Conservation (phyloP, 2,797 vertebrate species). For the Melanotaenia pygmaea region DNA sequence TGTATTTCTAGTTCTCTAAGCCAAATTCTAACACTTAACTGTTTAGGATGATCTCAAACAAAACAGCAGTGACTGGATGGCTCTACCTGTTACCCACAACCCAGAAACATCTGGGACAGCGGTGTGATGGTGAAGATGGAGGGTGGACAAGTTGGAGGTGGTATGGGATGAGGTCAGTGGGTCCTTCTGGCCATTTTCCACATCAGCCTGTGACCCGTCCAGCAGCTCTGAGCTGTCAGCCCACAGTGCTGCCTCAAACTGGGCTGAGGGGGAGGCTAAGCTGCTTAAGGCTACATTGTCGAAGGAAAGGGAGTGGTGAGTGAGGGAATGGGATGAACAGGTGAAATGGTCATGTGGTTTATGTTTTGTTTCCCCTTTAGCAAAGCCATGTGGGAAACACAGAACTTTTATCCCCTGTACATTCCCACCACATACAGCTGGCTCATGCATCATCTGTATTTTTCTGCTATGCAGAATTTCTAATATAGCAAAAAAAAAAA, state of each 20-base stretch:
- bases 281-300: constrained; percentile 70
- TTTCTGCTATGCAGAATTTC: constrained; percentile 64
- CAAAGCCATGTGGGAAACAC: not conserved
- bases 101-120: constrained; percentile 61
- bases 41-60: constrained; percentile 23
- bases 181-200: constrained; percentile 54
- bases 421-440: not conserved
- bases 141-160: constrained; percentile 70
- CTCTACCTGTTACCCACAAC: constrained; percentile 75
- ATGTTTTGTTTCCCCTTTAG: not conserved
- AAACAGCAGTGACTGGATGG: constrained; percentile 28
- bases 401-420: constrained; percentile 1
- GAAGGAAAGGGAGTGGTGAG: constrained; percentile 43
- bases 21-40: not conserved
- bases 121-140: constrained; percentile 57
- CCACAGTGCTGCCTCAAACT: constrained; percentile 44
- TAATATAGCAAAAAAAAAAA: constrained; percentile 15
- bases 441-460: constrained; percentile 30
- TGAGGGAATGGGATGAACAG: constrained; percentile 31
- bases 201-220: constrained; percentile 49
- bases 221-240: constrained; percentile 48
- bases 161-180: constrained; percentile 65
- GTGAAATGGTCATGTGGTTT: constrained; percentile 33
- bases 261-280: constrained; percentile 50
- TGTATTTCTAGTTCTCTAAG: constrained; percentile 5